Percentiles rank a stretch among this genome's conserved stretches.
Conservation (phyloP, 2,113 vertebrate genomes). For the Sinocyclocheilus maitianheensis region DNA sequence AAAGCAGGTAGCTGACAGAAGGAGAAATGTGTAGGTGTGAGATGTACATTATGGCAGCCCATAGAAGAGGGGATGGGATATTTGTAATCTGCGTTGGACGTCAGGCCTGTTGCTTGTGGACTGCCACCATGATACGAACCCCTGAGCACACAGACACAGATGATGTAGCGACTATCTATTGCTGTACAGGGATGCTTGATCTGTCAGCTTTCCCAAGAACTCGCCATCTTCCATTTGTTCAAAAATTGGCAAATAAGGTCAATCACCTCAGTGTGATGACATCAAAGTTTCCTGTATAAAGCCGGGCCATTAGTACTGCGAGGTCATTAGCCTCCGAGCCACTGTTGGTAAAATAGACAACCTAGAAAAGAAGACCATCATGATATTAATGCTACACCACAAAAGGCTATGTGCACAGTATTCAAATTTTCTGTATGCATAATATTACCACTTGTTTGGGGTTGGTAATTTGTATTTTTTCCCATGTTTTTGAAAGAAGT, state of each 20-base stretch:
- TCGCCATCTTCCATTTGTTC: background rate
- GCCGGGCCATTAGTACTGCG: conserved; percentile 88
- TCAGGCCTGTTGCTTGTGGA: conserved; percentile 79
- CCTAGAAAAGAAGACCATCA: conserved; percentile 69
- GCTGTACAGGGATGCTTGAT: background rate
- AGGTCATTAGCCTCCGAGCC: conserved; percentile 96
- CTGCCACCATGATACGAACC: conserved; percentile 90
- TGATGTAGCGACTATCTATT: background rate
- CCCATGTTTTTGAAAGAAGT: background rate
- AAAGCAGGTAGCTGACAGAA: conserved; percentile 17
- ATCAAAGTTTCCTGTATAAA: conserved; percentile 83
- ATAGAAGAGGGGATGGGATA: conserved; percentile 74
- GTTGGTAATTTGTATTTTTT: too few relatives aligned
- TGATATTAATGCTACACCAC: background rate
- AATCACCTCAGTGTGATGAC: conserved; percentile 89
- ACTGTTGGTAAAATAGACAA: conserved; percentile 90
- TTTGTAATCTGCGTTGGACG: conserved; percentile 81
- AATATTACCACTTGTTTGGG: background rate
- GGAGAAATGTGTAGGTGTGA: background rate
- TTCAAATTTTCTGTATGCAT: background rate
- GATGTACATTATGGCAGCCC: conserved; percentile 80
- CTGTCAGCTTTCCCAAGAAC: background rate
- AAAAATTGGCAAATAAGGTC: background rate
- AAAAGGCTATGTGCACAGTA: background rate
- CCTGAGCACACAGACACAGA: conserved; percentile 69